Evolutionary conservation across 2,113 vertebrate genomes (phyloP).

Genomic region (Tachysurus vachellii): DNA sequence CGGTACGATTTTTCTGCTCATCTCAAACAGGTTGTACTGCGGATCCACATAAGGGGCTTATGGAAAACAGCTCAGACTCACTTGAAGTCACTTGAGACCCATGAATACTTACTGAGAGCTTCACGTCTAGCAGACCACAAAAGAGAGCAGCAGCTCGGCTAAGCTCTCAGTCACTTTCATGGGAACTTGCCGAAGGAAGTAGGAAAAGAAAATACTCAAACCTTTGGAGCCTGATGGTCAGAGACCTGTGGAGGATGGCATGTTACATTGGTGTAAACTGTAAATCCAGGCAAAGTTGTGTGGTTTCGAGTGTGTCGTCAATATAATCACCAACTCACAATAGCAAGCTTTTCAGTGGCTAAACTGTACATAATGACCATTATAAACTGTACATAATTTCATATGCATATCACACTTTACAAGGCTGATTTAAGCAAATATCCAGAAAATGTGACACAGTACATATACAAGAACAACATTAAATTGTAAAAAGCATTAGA

Average conservation of each 20-base stretch:
- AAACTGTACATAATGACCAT: neutral
- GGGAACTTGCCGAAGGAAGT: neutral
- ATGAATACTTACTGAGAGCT: slow-evolving; percentile 20
- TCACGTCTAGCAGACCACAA: slow-evolving; percentile 6
- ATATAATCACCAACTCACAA: neutral
- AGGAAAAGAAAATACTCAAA: neutral
- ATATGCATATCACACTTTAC: slow-evolving; percentile 3
- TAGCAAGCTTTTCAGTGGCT: neutral
- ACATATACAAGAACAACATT: slow-evolving; percentile 24
- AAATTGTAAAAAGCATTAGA: slow-evolving; percentile 25
- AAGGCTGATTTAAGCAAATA: slow-evolving; percentile 41
- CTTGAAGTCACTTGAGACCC: slow-evolving; percentile 36
- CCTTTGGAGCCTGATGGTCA: neutral
- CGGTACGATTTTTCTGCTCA: neutral
- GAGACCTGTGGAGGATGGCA: neutral
- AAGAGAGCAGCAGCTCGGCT: slow-evolving; percentile 1
- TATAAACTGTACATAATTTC: neutral
- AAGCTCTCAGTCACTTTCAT: neutral
- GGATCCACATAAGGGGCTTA: slow-evolving; percentile 18
- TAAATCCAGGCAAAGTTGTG: neutral
- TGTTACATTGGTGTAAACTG: slow-evolving; percentile 8
- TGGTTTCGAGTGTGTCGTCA: slow-evolving; percentile 4
- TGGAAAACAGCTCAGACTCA: slow-evolving; percentile 35
- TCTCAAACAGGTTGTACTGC: slow-evolving; percentile 7
- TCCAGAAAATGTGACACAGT: neutral